phyloP scores from a whole-genome alignment of 2,797 vertebrate genomes.

The Myotis vivesi region DNA sequence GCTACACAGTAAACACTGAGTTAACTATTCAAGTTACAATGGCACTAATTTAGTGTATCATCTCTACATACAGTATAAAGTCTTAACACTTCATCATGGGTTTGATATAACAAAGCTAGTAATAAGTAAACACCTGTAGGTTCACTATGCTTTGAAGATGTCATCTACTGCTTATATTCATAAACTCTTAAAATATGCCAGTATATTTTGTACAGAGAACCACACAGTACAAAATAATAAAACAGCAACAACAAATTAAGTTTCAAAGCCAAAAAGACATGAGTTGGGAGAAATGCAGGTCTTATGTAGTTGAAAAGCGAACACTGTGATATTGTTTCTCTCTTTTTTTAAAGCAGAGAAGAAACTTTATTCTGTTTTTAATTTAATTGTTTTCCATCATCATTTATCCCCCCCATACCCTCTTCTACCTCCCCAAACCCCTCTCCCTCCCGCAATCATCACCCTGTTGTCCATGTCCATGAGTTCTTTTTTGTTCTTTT shows the following conservation, averaged over 20 bases:
- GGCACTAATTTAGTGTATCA: background rate
- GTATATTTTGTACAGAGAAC: background rate
- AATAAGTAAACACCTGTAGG: background rate
- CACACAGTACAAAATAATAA: background rate
- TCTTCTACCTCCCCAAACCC: background rate
- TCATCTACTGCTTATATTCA: background rate
- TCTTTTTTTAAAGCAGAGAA: background rate
- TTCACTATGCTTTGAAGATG: background rate
- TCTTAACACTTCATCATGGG: background rate
- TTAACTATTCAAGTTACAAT: background rate
- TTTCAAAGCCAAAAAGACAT: constrained; percentile 31
- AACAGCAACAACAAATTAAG: background rate
- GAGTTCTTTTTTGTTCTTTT: background rate
- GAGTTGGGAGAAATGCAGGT: background rate
- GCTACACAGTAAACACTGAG: background rate
- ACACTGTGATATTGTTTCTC: background rate
- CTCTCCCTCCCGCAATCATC: background rate
- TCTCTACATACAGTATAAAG: background rate
- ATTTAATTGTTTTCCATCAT: background rate
- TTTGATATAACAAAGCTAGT: background rate
- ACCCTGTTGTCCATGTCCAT: background rate
- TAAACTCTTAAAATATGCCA: background rate
- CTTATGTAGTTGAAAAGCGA: background rate
- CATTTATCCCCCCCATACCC: background rate
- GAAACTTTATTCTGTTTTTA: background rate